Conservation (phyloP, 2,888 invertebrate species). For the Andrena hattorfiana region DNA sequence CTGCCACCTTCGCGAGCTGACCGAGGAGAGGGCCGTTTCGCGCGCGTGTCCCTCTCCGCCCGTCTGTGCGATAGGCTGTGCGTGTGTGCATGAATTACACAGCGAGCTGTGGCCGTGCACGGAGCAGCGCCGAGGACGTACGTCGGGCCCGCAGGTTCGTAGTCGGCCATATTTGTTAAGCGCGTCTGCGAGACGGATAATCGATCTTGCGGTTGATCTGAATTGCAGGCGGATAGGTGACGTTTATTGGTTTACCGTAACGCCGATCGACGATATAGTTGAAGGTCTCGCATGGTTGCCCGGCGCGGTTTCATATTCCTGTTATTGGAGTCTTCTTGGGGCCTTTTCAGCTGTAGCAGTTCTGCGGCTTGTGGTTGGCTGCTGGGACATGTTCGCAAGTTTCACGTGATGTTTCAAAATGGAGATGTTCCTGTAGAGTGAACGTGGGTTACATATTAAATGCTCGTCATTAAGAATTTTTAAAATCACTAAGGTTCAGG, state of each 20-base stretch:
- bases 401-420: too few species aligned
- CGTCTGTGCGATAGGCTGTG: slow-evolving; percentile 12
- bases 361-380: too few species aligned
- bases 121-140: slow-evolving; percentile 20
- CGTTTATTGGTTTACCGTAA: slow-evolving; percentile 62
- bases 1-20: slow-evolving; percentile 14
- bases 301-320: neutral
- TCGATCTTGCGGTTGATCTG: slow-evolving; percentile 65
- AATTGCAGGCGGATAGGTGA: slow-evolving; percentile 50
- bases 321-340: neutral
- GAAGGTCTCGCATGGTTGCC: slow-evolving; percentile 4
- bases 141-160: slow-evolving; percentile 58
- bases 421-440: too few species aligned
- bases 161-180: slow-evolving; percentile 71
- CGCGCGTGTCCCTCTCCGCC: neutral
- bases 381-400: too few species aligned
- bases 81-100: slow-evolving; percentile 32
- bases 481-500: too few species aligned
- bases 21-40: slow-evolving; percentile 12
- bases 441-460: too few species aligned
- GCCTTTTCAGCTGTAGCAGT: too few species aligned
- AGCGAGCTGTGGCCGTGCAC: slow-evolving; percentile 20
- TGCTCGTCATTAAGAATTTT: too few species aligned
- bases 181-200: slow-evolving; percentile 60
- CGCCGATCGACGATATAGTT: slow-evolving; percentile 39